Percentiles rank a stretch among this genome's conserved stretches.
Evolutionary conservation across 2,888 invertebrate species (phyloP).

Genomic region (Ichneumon xanthorius): DNA sequence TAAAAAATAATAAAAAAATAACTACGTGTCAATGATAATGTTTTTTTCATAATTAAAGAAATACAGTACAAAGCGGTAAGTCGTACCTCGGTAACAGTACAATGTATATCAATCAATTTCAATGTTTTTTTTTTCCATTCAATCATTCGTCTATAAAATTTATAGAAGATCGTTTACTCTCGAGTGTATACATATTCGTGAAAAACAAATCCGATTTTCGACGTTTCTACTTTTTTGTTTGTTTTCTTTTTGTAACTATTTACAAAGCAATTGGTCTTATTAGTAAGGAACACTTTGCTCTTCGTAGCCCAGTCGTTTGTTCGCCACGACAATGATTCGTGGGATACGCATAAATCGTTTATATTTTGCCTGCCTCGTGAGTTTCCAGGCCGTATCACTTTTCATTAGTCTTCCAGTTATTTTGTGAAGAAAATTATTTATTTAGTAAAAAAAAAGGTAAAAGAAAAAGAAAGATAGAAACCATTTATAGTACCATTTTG

Average conservation of each 20-base stretch:
- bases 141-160: slow-evolving; percentile 43
- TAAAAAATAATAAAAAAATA: slow-evolving; percentile 13
- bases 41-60: slow-evolving; percentile 70
- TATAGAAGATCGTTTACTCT: slow-evolving; percentile 41
- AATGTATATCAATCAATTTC: slow-evolving; percentile 64
- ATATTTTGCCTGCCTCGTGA: slow-evolving; percentile 18
- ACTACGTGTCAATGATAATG: slow-evolving; percentile 43
- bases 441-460: slow-evolving; percentile 7
- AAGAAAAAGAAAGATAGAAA: slow-evolving; percentile 8
- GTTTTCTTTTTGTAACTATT: slow-evolving; percentile 52
- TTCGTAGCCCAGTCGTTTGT: slow-evolving; percentile 22
- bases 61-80: slow-evolving; percentile 71
- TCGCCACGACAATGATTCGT: not conserved
- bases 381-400: slow-evolving; percentile 23
- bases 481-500: slow-evolving; percentile 22
- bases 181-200: slow-evolving; percentile 25
- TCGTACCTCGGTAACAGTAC: slow-evolving; percentile 70
- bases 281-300: slow-evolving; percentile 42
- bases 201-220: slow-evolving; percentile 34
- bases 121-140: slow-evolving; percentile 23
- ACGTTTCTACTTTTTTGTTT: slow-evolving; percentile 19
- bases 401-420: slow-evolving; percentile 29
- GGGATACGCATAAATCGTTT: slow-evolving; percentile 18
- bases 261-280: slow-evolving; percentile 60
- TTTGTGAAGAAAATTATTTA: slow-evolving; percentile 24